phyloP scores from a whole-genome alignment of 1,140 invertebrate genomes.

The Anoplolepis gracilipes region DNA sequence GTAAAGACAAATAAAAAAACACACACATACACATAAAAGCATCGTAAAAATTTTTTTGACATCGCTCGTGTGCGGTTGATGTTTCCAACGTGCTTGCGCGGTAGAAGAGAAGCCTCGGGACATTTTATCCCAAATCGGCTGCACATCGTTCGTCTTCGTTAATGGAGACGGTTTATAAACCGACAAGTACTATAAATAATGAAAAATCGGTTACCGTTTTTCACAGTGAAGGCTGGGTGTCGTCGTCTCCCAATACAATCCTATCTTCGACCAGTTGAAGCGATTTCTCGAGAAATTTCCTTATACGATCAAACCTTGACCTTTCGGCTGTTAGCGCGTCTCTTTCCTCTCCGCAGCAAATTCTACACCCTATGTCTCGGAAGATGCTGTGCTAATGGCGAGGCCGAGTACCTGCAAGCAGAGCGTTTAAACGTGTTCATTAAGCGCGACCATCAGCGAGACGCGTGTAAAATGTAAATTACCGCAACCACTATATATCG shows the following conservation, averaged over 20 bases:
- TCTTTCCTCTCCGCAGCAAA: not conserved
- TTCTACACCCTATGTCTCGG: not conserved
- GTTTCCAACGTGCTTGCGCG: not conserved
- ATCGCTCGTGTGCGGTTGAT: not conserved
- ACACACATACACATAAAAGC: not conserved
- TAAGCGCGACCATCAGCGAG: slow-evolving; percentile 26
- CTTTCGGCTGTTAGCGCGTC: not conserved
- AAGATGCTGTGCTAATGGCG: slow-evolving; percentile 9
- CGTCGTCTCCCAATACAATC: not conserved
- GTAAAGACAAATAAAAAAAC: not conserved
- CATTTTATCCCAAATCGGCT: slow-evolving; percentile 16
- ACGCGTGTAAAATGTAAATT: slow-evolving; percentile 22
- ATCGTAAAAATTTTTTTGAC: not conserved
- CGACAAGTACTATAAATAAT: slow-evolving; percentile 21
- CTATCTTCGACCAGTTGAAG: slow-evolving; percentile 5
- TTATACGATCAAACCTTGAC: slow-evolving; percentile 27
- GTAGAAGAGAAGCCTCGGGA: slow-evolving; percentile 16
- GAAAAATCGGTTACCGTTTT: slow-evolving; percentile 26
- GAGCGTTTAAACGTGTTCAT: slow-evolving; percentile 39
- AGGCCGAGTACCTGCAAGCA: not conserved
- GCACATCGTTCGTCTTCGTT: slow-evolving; percentile 40
- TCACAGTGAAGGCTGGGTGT: not conserved
- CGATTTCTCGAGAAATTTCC: slow-evolving; percentile 14
- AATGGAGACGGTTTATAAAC: slow-evolving; percentile 12
- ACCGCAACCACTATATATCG: not conserved